Conservation (phyloP, 2,113 vertebrate species). For the Cariama cristata region DNA sequence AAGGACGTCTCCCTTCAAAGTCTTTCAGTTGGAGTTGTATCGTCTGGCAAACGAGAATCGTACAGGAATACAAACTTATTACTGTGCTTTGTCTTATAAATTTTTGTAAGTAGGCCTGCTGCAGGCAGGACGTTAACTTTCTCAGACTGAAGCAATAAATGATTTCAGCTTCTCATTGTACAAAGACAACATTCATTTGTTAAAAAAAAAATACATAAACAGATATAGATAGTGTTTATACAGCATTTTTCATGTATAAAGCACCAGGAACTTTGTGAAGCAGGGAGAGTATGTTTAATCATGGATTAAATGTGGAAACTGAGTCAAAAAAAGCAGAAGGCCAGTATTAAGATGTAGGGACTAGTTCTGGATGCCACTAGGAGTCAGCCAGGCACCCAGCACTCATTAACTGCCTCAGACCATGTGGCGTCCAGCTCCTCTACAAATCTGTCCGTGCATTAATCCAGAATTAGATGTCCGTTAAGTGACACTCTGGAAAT, state of each 20-base stretch:
- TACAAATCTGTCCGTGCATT: neutral
- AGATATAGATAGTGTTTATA: neutral
- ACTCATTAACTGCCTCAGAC: neutral
- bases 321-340: neutral
- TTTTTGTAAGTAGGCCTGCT: neutral
- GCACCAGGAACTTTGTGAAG: neutral
- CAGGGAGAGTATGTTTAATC: neutral
- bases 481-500: neutral
- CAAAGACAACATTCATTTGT: neutral
- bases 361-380: neutral
- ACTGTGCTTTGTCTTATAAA: neutral
- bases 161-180: neutral
- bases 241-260: neutral
- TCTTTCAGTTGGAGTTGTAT: neutral
- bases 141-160: slow-evolving; percentile 17
- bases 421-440: neutral
- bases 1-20: neutral
- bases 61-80: neutral
- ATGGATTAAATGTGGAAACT: neutral
- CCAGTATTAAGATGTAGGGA: neutral
- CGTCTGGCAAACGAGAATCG: neutral
- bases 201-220: neutral
- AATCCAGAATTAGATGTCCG: neutral
- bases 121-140: neutral
- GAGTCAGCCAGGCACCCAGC: neutral